A percentile compares a stretch with the other conserved stretches of the same genome.
Evolutionary conservation across 2,888 invertebrate species (phyloP).

Genomic region (Lepidocyrtinus sp.): DNA sequence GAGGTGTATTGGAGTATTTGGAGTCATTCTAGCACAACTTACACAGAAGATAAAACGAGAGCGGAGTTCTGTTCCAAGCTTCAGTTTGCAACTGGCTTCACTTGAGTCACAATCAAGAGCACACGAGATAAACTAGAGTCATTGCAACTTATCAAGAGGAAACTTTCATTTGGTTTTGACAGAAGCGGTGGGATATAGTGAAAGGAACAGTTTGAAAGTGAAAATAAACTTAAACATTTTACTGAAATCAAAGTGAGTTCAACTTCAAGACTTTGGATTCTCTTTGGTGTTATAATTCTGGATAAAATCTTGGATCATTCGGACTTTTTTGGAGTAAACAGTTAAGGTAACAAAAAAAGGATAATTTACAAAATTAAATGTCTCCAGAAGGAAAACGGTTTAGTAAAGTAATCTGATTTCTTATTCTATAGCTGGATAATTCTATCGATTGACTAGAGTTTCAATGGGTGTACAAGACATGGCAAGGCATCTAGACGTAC

Average conservation of each 20-base stretch:
- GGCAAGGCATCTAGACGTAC: slow-evolving; percentile 54
- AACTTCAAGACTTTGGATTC: not conserved
- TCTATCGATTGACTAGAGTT: not conserved
- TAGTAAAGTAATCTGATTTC: not conserved
- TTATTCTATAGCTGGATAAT: not conserved
- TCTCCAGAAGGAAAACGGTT: not conserved
- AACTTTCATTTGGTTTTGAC: not conserved
- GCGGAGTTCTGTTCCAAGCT: slow-evolving; percentile 23
- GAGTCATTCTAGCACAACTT: not conserved
- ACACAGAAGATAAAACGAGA: slow-evolving; percentile 41
- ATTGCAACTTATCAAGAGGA: not conserved
- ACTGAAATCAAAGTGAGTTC: not conserved
- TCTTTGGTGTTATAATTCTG: not conserved
- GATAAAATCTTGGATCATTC: no score
- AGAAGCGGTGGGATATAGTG: not conserved
- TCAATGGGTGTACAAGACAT: slow-evolving; percentile 56
- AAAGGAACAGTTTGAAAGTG: not conserved
- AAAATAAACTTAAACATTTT: not conserved
- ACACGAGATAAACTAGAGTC: not conserved
- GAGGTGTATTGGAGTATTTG: no score
- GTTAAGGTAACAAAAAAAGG: not conserved
- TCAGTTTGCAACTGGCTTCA: slow-evolving; percentile 45
- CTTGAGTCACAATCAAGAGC: no score
- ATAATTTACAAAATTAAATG: not conserved
- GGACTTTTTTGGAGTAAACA: not conserved